Base-by-base conservation (phyloP, 2,113 vertebrate species). In the Lipotes vexillifer region DNA sequence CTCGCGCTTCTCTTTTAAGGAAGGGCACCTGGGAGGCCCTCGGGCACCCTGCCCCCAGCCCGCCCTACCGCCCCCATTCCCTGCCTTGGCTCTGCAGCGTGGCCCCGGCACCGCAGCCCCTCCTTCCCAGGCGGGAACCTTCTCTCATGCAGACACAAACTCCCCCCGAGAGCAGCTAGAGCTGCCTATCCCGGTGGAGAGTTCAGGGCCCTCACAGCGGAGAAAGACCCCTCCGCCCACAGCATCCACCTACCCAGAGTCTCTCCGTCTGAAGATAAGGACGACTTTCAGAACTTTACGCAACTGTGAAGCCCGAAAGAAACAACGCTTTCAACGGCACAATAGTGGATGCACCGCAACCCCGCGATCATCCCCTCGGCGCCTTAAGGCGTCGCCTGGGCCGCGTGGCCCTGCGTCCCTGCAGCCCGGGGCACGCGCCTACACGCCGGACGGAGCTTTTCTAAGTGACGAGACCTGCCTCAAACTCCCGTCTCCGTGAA, bases 221-320 rank as follows among this genome's bases (percentile, higher is more conserved):
- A 49, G 27, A 23, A 49, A 68, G 72, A 65, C 11, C 23, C 6
- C 38, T 2, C 29, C 29, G 15, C n/a, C 27, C 29, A 6, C n/a
- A 9, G 75, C 25, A 31, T 8, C 17, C 52, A 15, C 21, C 20
- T 2, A 11, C 38, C 33, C 1, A 0, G 29, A 18, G 8, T 29
- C 25, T n/a, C 27, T 81, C 78, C 44, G 59, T 29, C 12, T 38
- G 18, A 59, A 86, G 29, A 77, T 1, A 23, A 80, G 13, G 17
- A 3, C 12, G 20, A 52, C 18, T 66, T 61, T n/a, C 57, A 55
- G 59, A 92, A 86, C 77, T 52, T 77, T 41, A 33, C 49, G 15
- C 46, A 68, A 94, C 31, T 17, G 29, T 21, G 0, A 71, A n/a
- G 15, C 77, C 38, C 11, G 49, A 71, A 57, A 4, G 5, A 55